Conservation (phyloP, 2,888 invertebrate species). For the Leptodirus hochenwartii region DNA sequence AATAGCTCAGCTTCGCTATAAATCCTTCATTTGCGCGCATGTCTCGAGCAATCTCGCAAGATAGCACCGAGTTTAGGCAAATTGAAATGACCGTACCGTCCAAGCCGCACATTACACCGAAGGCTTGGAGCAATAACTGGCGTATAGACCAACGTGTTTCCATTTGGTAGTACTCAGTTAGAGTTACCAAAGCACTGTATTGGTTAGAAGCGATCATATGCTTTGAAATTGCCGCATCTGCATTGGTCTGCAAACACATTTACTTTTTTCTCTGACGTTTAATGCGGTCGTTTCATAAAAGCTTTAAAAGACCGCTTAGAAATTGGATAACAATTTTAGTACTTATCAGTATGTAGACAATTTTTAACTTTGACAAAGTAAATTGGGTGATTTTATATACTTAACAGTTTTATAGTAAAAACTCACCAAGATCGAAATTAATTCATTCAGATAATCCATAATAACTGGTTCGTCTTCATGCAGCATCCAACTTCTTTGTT, state of each 20-base stretch:
- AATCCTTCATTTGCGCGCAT: slow-evolving; percentile 66
- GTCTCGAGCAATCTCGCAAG: slow-evolving; percentile 72
- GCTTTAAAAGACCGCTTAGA: too few relatives aligned
- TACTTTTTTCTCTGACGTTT: neutral
- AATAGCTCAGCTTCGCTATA: slow-evolving; percentile 63
- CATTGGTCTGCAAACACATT: slow-evolving; percentile 71
- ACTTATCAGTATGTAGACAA: too few relatives aligned
- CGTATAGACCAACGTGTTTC: slow-evolving; percentile 77
- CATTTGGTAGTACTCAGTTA: slow-evolving; percentile 94
- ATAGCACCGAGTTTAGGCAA: slow-evolving; percentile 72
- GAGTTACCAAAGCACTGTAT: slow-evolving; percentile 63
- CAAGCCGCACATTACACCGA: slow-evolving; percentile 73
- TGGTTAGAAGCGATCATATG: slow-evolving; percentile 70
- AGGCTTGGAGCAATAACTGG: slow-evolving; percentile 64
- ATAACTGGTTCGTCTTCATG: slow-evolving; percentile 87
- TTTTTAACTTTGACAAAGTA: slow-evolving; percentile 7
- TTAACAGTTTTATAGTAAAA: neutral
- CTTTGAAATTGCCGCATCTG: slow-evolving; percentile 73
- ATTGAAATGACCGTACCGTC: slow-evolving; percentile 67
- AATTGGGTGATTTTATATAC: slow-evolving; percentile 2
- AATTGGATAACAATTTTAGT: too few relatives aligned
- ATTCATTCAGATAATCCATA: slow-evolving; percentile 62
- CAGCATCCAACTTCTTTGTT: slow-evolving; percentile 88
- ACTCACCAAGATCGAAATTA: slow-evolving; percentile 62
- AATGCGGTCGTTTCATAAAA: neutral